Evolutionary conservation across 2,888 invertebrate genomes (phyloP).

Genomic region (Drosophila helvetica): DNA sequence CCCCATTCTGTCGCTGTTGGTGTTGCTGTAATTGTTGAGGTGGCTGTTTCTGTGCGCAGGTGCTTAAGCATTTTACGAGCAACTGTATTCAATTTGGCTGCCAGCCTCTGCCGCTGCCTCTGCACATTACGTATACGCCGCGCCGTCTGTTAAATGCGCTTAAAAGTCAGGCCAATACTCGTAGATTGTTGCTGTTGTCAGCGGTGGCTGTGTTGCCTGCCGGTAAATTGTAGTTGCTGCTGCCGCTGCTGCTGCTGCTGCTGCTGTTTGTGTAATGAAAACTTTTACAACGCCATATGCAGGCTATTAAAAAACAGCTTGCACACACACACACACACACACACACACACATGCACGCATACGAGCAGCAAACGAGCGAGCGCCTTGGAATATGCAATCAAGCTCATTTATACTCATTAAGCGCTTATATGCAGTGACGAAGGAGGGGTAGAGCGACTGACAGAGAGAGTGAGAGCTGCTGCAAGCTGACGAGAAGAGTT

Average conservation of each 20-base stretch:
- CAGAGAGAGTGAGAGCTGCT: constrained; percentile 4
- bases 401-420: constrained; percentile 79
- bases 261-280: constrained; percentile 78
- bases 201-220: constrained; percentile 17
- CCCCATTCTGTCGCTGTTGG: constrained; percentile 19
- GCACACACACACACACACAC: constrained; percentile 35
- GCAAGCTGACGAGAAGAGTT: not conserved
- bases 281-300: constrained; percentile 80
- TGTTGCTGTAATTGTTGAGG: constrained; percentile 20
- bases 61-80: constrained; percentile 77
- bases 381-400: constrained; percentile 76
- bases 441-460: constrained; percentile 17
- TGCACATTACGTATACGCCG: constrained; percentile 72
- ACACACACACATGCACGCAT: not conserved
- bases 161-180: constrained; percentile 74
- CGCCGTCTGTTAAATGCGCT: constrained; percentile 77
- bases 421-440: constrained; percentile 65
- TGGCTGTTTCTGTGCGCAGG: constrained; percentile 52
- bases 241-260: constrained; percentile 59
- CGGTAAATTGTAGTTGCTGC: constrained; percentile 39
- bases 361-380: constrained; percentile 23
- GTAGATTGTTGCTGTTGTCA: constrained; percentile 42
- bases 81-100: constrained; percentile 75
- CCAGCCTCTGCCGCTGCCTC: constrained; percentile 34
- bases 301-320: constrained; percentile 75